Conservation (phyloP, 2,888 invertebrate genomes). For the Molanna angustata region DNA sequence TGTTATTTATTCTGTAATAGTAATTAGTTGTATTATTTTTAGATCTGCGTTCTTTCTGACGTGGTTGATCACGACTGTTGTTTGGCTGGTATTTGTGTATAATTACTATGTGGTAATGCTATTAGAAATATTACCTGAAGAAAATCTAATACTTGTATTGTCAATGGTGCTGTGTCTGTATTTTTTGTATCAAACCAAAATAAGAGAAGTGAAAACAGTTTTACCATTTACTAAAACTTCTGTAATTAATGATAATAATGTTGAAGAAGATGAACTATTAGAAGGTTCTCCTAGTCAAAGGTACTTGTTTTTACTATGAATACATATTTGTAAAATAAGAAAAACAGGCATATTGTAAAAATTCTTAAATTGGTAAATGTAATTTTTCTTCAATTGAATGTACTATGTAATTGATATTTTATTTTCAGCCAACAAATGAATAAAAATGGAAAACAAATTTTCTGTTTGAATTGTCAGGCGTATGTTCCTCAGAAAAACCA, state of each 20-base stretch:
- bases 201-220: conserved; percentile 19
- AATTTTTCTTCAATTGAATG: no score
- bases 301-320: not conserved
- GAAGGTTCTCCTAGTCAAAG: not conserved
- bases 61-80: conserved; percentile 69
- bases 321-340: not conserved
- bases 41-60: conserved; percentile 72
- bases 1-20: not conserved
- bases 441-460: conserved; percentile 14
- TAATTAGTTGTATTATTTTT: conserved; percentile 1
- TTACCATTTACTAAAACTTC: conserved; percentile 14
- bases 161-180: conserved; percentile 18
- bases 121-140: conserved; percentile 55
- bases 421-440: conserved; percentile 10
- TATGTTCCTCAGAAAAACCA: conserved; percentile 23
- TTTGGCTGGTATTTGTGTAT: conserved; percentile 66
- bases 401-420: not conserved
- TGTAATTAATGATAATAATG: conserved; percentile 9
- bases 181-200: conserved; percentile 28
- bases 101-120: conserved; percentile 68
- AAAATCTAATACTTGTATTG: conserved; percentile 22
- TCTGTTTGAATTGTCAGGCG: conserved; percentile 25
- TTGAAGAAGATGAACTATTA: conserved; percentile 10
- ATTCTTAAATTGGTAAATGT: no score
- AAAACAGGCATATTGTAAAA: not conserved